Evolutionary conservation across 2,888 invertebrate genomes (phyloP).

Genomic region (Acrobasis repandana): DNA sequence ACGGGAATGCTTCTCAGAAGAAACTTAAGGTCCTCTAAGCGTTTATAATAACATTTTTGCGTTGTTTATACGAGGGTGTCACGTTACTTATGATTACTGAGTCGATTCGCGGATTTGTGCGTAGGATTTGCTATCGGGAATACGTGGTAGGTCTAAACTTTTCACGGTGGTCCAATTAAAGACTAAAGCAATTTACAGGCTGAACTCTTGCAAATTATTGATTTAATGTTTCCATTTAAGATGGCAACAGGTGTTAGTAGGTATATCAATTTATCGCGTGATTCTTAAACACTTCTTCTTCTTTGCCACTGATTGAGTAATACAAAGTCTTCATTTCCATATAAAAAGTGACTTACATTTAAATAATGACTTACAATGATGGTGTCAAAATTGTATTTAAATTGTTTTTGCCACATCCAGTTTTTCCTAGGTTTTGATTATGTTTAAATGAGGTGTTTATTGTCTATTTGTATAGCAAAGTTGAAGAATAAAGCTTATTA

Average conservation of each 20-base stretch:
- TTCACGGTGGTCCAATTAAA: constrained; percentile 20
- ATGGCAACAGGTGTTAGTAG: neutral
- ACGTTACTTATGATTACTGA: constrained; percentile 52
- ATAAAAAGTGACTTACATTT: constrained; percentile 9
- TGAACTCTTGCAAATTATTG: neutral
- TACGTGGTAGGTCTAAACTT: constrained; percentile 45
- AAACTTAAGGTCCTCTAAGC: constrained; percentile 57
- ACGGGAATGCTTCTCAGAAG: constrained; percentile 60
- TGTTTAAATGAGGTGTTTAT: neutral
- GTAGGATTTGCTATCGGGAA: constrained; percentile 56
- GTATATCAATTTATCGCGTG: neutral
- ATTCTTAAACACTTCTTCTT: neutral
- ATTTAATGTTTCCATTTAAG: neutral
- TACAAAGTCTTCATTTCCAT: constrained; percentile 13
- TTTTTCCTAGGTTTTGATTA: neutral
- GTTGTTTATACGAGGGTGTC: constrained; percentile 62
- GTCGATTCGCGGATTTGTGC: constrained; percentile 72
- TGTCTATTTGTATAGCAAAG: neutral
- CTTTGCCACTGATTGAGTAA: constrained; percentile 1
- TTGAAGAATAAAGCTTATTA: constrained; percentile 3
- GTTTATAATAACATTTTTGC: constrained; percentile 66
- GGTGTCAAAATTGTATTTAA: constrained; percentile 1
- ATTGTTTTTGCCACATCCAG: constrained; percentile 8
- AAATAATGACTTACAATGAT: constrained; percentile 5
- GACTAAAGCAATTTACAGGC: neutral